Base-by-base conservation (phyloP, 2,113 vertebrate species). In the Marcusenius ussheri region DNA sequence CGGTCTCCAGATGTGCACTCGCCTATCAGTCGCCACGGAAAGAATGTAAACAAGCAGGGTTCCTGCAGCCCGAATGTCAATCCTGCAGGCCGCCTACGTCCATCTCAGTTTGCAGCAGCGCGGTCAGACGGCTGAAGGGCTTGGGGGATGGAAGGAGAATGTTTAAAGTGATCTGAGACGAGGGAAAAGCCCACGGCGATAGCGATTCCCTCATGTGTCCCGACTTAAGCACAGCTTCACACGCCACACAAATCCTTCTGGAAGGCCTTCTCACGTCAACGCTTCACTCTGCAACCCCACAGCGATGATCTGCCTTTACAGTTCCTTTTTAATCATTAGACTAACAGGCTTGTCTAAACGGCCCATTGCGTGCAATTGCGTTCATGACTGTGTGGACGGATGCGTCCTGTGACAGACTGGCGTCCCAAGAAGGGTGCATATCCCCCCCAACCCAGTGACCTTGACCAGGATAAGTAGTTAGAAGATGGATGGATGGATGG, bases 131-230 rank as follows among this genome's bases (percentile, higher is more conserved):
- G 74, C n/a, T 11, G 49, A 56, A 17, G 86, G 15, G 50, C 90
- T 89, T 51, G 66, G 88, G 90, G 91, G 74, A 90, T 83, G 88
- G 90, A 77, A 90, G 92, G 35, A 88, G 1, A 58, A 91, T 58
- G 56, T 49, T 85, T n/a, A 58, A 66, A 47, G 53, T 24, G 39
- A 21, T 90, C 91, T 93, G 83, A 66, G 91, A 93, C 88, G 85
- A 66, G 92, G 93, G 90, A 90, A 24, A 24, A 17, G 84, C 89
- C 89, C 51, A 27, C 62, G 77, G 89, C 21, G 4, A 53, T 88
- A 77, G 87, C 0, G 3, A 90, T 85, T 93, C 94, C 94, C 94
- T 93, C 94, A 93, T 92, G 93, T 92, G 66, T 90, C 91, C 47
- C 74, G 46, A 49, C 90, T 51, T 53, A 35, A 89, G 66, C 42